Evolutionary conservation across 2,888 invertebrate genomes (phyloP), one percentile per base, ranked within the genome.

Genomic region (Brachynemurus nebulosus): DNA sequence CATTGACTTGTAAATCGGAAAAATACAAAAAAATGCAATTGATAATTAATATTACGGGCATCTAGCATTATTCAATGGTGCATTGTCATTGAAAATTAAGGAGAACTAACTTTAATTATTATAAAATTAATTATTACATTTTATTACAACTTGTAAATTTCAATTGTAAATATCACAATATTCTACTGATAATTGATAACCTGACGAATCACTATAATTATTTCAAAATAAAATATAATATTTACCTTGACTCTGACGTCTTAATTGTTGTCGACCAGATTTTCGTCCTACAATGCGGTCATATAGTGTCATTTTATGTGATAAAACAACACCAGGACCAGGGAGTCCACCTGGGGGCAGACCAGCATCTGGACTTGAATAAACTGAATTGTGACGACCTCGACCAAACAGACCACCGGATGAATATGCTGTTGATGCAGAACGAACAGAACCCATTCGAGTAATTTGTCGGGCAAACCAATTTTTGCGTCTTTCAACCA

Each of bases 391-490:
- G 54, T 83, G 79, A 1, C 86, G 74, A 54, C 82, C 80, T 44
- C 86, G 69, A 9, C 79, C 76, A 57, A 88, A 86, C 40, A 86
- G 71, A 9, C 78, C 78, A 7, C 80, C 79, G 1, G 86, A 86
- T 5, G 86, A 86, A 59, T 88, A 88, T 0, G 86, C 84, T 0
- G 88, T 88, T 1, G 86, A 86, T 2, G 86, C 83, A 27, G 88
- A 88, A 19, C 89, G 72, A 25, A 84, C 78, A 0, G 88, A 88
- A 2, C 88, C 88, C 79, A 89, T 85, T 53, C 86, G 69, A 9
- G 85, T 86, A 51, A 89, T 80, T 59, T 86, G 86, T 38, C 89
- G 72, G 53, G 84, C 84, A 54, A 90, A 80, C 89, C 89, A 89
- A 62, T 85, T 88, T 62, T 88, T 89, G 27, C 88, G 70, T 43